Evolutionary conservation across 2,113 vertebrate genomes (phyloP), one percentile per base, ranked within the genome.

Genomic region (Pithys albifrons): DNA sequence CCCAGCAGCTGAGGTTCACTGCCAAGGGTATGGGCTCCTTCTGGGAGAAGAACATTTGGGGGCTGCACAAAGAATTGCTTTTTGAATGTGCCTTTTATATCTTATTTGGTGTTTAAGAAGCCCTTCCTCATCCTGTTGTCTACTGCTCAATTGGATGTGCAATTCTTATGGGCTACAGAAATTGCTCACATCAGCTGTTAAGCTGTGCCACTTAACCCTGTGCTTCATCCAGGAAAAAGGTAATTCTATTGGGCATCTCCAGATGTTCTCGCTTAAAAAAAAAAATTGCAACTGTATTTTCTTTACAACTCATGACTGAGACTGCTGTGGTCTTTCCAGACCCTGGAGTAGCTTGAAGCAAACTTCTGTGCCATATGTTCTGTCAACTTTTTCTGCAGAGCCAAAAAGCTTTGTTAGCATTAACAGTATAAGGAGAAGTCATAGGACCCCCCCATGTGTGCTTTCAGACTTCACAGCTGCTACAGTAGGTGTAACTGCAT

Each of bases 251-350:
- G 59, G 92, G 71, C 51, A 80, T 71, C 20, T 94, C 91, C 92
- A 93, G 79, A 94, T 94, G 94, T 92, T 95, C 85, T 90, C 37
- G 62, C 46, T 94, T 93, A 8, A 49, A 80, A 82, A 91, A 89
- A 71, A 66, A 29, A 66, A 29, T 35, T 19, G 41, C 54, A 76
- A 51, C 51, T 88, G 3, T 76, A 4, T 91, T 90, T 87, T 85
- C 70, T 83, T 91, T 86, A 62, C 59, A 76, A 11, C 52, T 91
- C 2, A 0, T 37, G 22, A 51, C 67, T 93, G 80, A 91, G 80
- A 27, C 33, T 78, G 31, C 39, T 54, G 46, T 85, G 46, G 64
- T 88, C 46, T 91, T 92, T 58, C 39, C 46, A 86, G 51, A 43
- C 66, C 35, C 19, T 66, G 51, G 55, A 84, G 35, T 33, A 85